Evolutionary conservation across 2,888 invertebrate genomes (phyloP), one percentile per base, ranked within the genome.

Genomic region (Volucella zonaria): DNA sequence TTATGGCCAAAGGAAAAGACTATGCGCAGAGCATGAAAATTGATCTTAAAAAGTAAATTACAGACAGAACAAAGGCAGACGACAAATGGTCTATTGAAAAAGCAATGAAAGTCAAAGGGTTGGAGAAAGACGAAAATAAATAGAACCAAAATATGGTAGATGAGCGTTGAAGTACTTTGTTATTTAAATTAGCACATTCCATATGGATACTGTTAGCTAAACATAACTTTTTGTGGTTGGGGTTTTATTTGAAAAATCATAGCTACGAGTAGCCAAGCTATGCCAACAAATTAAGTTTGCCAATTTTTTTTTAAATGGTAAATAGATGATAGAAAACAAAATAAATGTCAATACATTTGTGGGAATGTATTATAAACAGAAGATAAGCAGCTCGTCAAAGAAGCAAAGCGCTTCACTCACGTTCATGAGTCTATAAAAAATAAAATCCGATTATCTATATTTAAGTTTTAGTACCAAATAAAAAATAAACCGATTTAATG

Each of bases 11-110:
- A 23, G 54, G 9, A 18, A 61, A 54, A 42, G 6, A n/a, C 31
- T 58, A 54, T 45, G 14, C 31, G 49, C 4, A n/a, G 8, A 52
- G 76, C 67, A 61, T 76, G 14, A 67, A 59, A 76, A 76, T 59
- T 43, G 67, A 18, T 14, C 38, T 52, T 45, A 15, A 52, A 38
- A 74, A 14, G 18, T 14, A 15, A 56, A 56, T 56, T 38, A 14
- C 38, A 47, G 74, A 49, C 49, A 56, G 23, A 64, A 49, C 18
- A 58, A 56, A 76, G 40, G n/a, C 12, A 67, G 74, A 75, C 66
- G 73, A 52, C 61, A 62, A 62, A 62, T 9, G 73, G 73, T 73
- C 73, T 62, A 18, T 9, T 0, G 42, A 42, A 23, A 14, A 38
- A 62, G 14, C 15, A 18, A 3, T 23, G 6, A 11, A 15, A 9